Evolutionary conservation across 2,113 vertebrate genomes (phyloP).

Genomic region (Asarcornis scutulata): DNA sequence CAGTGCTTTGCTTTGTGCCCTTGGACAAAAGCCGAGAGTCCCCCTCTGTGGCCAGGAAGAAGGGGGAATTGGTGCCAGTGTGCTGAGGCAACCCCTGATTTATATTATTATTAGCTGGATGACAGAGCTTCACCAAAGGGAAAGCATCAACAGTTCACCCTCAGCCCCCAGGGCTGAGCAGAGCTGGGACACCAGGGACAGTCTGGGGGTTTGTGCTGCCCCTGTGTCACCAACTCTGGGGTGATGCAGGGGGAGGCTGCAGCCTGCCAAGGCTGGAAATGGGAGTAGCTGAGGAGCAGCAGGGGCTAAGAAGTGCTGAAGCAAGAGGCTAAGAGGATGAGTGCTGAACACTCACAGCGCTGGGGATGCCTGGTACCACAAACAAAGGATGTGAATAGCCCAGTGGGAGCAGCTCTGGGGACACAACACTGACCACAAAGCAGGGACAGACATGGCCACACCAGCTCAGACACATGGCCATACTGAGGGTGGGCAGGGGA

Average conservation of each 20-base stretch:
- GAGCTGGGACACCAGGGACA: neutral
- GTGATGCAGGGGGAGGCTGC: neutral
- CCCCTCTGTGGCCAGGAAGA: neutral
- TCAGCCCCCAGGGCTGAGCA: neutral
- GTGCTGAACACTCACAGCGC: neutral
- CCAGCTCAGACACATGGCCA: rapidly evolving
- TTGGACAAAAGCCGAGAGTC: neutral
- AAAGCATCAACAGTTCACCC: neutral
- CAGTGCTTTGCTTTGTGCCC: neutral
- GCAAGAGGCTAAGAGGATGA: neutral
- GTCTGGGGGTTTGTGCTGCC: neutral
- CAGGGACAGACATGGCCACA: rapidly evolving
- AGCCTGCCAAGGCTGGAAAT: rapidly evolving
- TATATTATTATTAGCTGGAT: neutral
- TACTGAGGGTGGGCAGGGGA: neutral
- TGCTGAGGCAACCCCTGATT: neutral
- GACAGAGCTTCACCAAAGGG: neutral
- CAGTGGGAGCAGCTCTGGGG: neutral
- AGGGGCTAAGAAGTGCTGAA: neutral
- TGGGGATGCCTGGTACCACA: neutral
- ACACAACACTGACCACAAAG: rapidly evolving
- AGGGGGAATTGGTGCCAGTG: neutral
- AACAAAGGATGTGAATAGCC: too few relatives aligned
- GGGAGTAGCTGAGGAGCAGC: too few relatives aligned
- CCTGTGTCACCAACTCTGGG: neutral